phyloP scores from a whole-genome alignment of 2,888 invertebrate genomes.

The Ceraclea dissimilis region DNA sequence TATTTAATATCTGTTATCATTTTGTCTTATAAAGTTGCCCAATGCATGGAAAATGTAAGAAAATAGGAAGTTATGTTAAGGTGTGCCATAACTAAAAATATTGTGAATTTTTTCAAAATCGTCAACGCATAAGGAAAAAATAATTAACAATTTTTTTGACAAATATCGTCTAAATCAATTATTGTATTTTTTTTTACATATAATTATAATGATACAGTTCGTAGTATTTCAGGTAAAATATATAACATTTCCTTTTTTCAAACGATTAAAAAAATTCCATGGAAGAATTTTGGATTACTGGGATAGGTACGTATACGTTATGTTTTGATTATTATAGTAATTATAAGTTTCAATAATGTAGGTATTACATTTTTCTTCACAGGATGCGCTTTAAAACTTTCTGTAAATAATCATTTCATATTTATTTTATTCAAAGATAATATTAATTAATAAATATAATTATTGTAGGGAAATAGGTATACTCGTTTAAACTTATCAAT shows the following conservation, averaged over 20 bases:
- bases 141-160: too few species aligned
- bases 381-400: conserved; percentile 10
- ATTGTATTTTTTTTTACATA: too few species aligned
- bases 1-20: too few species aligned
- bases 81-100: too few species aligned
- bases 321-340: neutral
- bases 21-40: too few species aligned
- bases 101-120: too few species aligned
- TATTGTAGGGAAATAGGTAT: conserved; percentile 26
- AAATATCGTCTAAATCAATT: too few species aligned
- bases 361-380: conserved; percentile 19
- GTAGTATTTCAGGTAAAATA: conserved; percentile 16
- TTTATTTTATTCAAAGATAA: conserved; percentile 18
- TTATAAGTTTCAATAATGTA: too few species aligned
- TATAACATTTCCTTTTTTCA: conserved; percentile 24
- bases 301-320: conserved; percentile 47
- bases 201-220: too few species aligned
- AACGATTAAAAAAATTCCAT: conserved; percentile 37
- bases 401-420: conserved; percentile 15
- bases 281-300: conserved; percentile 57
- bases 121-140: too few species aligned
- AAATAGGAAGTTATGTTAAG: too few species aligned
- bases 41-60: too few species aligned
- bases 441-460: conserved; percentile 23
- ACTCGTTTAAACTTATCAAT: conserved; percentile 24